Evolutionary conservation across 37 sponge, comb jelly and placozoan species (phyloP).

Genomic region (Crambe crambe): DNA sequence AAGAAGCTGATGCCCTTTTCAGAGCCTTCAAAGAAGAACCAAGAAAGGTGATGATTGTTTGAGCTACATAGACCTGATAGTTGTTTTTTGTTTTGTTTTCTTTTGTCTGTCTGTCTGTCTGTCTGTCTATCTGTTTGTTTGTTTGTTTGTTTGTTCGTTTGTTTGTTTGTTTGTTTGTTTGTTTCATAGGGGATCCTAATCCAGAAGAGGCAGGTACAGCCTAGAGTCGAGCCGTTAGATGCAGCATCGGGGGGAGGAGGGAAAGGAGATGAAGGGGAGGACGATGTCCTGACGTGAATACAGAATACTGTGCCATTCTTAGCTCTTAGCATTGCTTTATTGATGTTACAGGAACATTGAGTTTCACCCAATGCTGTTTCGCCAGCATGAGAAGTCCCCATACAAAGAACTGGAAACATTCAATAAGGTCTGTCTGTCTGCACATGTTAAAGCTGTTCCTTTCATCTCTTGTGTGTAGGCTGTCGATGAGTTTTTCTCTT

Average conservation of each 20-base stretch:
- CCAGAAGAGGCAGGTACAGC: constrained; percentile 38
- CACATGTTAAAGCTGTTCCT: neutral
- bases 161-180: too few species aligned
- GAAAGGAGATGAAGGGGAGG: neutral
- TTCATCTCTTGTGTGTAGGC: constrained; percentile 48
- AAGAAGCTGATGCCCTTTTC: constrained; percentile 58
- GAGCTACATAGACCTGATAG: too few species aligned
- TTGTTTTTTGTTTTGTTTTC: too few species aligned
- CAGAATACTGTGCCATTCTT: neutral
- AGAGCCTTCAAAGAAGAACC: constrained; percentile 20
- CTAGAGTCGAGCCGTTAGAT: constrained; percentile 13
- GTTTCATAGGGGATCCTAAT: constrained; percentile 54
- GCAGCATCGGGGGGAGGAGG: neutral
- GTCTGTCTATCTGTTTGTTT: too few species aligned
- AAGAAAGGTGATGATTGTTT: constrained; percentile 45
- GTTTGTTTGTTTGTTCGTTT: too few species aligned
- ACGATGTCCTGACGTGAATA: constrained; percentile 22
- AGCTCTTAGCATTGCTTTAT: neutral
- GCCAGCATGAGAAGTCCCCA: constrained; percentile 60
- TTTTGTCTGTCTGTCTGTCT: too few species aligned
- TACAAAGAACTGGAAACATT: constrained; percentile 57
- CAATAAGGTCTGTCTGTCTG: constrained; percentile 38
- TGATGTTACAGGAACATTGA: constrained; percentile 80
- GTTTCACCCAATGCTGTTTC: constrained; percentile 85
- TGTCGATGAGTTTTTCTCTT: constrained; percentile 90